phyloP scores from a whole-genome alignment of 2,113 vertebrate species.

The Cercocebus atys region DNA sequence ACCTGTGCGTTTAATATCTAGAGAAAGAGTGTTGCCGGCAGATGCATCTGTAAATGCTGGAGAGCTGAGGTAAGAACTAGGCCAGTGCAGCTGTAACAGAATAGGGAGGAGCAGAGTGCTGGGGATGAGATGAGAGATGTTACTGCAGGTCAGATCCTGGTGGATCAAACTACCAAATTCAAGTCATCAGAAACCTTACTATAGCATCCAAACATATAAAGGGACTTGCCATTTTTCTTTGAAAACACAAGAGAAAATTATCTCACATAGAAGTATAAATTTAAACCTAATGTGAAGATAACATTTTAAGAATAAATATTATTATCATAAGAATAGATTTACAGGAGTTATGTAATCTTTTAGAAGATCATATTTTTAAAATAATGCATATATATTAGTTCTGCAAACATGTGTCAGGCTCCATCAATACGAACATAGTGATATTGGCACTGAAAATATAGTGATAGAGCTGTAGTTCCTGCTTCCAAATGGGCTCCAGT shows the following conservation, averaged over 20 bases:
- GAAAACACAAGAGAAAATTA: background rate
- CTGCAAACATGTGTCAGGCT: background rate
- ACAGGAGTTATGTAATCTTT: background rate
- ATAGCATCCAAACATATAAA: background rate
- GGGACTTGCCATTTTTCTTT: background rate
- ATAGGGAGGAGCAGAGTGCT: accelerated
- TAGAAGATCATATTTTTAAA: background rate
- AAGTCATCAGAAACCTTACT: background rate
- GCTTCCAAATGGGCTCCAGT: background rate
- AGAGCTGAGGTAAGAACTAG: background rate
- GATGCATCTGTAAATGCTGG: background rate
- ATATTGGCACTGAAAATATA: background rate
- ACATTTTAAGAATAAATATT: background rate
- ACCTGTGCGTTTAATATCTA: background rate
- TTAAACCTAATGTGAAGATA: background rate
- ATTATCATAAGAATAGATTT: background rate
- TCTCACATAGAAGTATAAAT: background rate
- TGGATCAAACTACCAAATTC: background rate
- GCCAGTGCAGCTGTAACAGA: too few species aligned
- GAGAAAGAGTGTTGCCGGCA: background rate
- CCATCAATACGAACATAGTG: background rate
- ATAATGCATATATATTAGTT: background rate
- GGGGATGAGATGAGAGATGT: accelerated
- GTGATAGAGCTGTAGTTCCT: background rate
- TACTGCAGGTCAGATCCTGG: background rate